Conservation (phyloP, 2,797 vertebrate species). For the Enteromius radiatus region DNA sequence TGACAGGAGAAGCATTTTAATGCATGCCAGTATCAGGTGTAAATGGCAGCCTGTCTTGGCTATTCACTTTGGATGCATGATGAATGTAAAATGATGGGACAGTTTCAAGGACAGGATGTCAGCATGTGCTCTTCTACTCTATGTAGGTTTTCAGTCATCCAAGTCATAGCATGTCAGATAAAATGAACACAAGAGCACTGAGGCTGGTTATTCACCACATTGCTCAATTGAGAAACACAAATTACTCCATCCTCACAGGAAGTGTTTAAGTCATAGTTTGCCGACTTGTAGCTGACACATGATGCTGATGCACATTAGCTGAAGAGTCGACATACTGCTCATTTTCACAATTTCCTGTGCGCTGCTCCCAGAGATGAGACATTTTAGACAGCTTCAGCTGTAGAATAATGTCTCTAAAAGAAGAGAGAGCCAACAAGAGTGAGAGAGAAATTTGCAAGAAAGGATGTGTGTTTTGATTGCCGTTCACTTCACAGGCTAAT, state of each 20-base stretch:
- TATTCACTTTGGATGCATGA: background rate
- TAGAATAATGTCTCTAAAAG: slow-evolving; percentile 1
- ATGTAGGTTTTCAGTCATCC: background rate
- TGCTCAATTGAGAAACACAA: background rate
- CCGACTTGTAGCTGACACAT: background rate
- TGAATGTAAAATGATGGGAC: background rate
- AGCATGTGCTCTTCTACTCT: background rate
- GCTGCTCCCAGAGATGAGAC: background rate
- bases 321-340: background rate
- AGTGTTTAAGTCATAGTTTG: slow-evolving; percentile 2
- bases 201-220: background rate
- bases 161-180: background rate
- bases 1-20: background rate
- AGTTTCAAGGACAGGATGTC: background rate
- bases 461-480: background rate
- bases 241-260: slow-evolving; percentile 17
- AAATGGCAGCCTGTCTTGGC: background rate
- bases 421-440: background rate
- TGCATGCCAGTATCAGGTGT: background rate
- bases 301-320: slow-evolving; percentile 10
- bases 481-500: slow-evolving; percentile 45
- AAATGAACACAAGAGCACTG: background rate
- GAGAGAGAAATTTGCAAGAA: slow-evolving; percentile 10
- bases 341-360: slow-evolving; percentile 1
- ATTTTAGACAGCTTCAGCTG: background rate